These are phyloP conservation scores for Pipistrellus pipistrellus DNA, from an alignment of 2,797 vertebrate species.

Conservation along the genomic window DNA sequence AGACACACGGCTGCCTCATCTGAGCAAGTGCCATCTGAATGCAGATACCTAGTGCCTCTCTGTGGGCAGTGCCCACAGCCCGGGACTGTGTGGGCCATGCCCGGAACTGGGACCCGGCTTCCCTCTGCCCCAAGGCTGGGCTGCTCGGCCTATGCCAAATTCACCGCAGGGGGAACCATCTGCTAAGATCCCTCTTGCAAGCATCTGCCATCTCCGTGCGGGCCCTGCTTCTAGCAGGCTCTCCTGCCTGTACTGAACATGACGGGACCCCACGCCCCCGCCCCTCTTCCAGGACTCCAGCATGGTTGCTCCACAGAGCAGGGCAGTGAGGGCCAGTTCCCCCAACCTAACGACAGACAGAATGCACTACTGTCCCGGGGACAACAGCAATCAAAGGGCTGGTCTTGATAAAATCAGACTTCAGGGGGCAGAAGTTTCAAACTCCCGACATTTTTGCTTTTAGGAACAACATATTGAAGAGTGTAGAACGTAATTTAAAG, in stretches of 20 bases:
- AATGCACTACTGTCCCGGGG: background rate
- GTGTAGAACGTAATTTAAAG: background rate
- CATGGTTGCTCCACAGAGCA: background rate
- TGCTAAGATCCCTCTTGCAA: constrained; percentile 23
- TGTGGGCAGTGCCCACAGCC: no score
- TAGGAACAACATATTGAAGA: background rate
- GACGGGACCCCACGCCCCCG: background rate
- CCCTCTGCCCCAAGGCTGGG: background rate
- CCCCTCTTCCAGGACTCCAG: background rate
- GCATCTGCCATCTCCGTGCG: background rate
- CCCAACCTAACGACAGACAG: background rate
- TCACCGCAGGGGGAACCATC: background rate
- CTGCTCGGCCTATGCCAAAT: background rate
- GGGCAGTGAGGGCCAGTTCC: background rate
- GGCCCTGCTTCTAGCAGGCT: background rate
- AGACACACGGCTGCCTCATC: background rate
- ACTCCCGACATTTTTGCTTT: background rate
- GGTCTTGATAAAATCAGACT: background rate
- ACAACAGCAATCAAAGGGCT: background rate
- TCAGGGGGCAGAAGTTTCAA: background rate
- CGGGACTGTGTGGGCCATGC: no score
- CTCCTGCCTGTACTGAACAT: background rate
- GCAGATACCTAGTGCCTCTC: background rate
- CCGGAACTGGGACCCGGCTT: background rate
- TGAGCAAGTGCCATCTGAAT: background rate